phyloP scores from a whole-genome alignment of 1,140 invertebrate genomes.

The Drosophila ananassae region DNA sequence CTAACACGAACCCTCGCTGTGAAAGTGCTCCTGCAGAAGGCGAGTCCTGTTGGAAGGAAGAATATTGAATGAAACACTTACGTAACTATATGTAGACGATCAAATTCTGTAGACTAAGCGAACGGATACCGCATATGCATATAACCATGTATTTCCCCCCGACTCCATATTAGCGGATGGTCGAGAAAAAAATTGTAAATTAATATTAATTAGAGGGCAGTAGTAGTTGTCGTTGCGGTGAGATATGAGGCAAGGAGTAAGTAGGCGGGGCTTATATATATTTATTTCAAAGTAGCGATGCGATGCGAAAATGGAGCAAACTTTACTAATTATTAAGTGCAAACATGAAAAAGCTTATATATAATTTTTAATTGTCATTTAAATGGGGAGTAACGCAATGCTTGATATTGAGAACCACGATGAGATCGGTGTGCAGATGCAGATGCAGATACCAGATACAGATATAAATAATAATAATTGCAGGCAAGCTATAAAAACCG shows the following conservation, averaged over 20 bases:
- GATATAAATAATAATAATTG: conserved; percentile 60
- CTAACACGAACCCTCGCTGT: conserved; percentile 49
- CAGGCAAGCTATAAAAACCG: conserved; percentile 71
- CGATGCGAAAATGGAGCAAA: conserved; percentile 27
- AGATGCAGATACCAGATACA: conserved; percentile 58
- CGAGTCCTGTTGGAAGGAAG: background rate
- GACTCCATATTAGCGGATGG: conserved; percentile 43
- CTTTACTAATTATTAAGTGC: conserved; percentile 65
- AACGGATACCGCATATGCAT: conserved; percentile 55
- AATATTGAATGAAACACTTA: conserved; percentile 37
- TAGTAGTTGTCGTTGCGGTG: conserved; percentile 11
- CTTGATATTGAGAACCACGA: conserved; percentile 42
- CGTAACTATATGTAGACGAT: conserved; percentile 73
- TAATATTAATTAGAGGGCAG: conserved; percentile 59
- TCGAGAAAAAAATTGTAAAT: conserved; percentile 66
- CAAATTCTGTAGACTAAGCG: conserved; percentile 71
- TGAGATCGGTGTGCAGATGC: conserved; percentile 43
- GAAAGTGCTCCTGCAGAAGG: conserved; percentile 40
- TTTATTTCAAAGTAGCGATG: conserved; percentile 29
- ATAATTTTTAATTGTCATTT: conserved; percentile 59
- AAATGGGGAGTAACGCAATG: conserved; percentile 56
- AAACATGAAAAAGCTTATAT: conserved; percentile 51
- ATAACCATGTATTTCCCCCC: conserved; percentile 46
- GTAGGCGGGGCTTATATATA: conserved; percentile 55
- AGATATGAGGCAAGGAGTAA: conserved; percentile 30